Percentiles rank a stretch among this genome's conserved stretches.
These are phyloP conservation scores for Emydocephalus ijimae DNA, from an alignment of 2,113 vertebrate genomes.

Conservation along the genomic window DNA sequence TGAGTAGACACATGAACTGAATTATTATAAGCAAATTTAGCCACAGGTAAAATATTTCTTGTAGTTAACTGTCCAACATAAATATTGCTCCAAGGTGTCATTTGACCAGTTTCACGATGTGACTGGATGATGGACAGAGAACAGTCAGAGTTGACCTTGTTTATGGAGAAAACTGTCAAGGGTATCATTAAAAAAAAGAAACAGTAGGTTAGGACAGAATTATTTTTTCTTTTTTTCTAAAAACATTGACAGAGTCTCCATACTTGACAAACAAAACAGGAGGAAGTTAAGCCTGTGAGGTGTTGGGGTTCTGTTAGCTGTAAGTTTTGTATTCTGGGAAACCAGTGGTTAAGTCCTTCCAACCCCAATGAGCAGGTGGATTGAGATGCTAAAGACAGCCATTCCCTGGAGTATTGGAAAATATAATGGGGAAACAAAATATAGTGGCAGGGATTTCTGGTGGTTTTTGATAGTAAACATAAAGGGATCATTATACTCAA, in stretches of 20 bases:
- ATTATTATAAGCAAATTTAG: neutral
- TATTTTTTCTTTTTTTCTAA: neutral
- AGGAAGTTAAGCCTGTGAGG: neutral
- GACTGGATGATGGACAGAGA: neutral
- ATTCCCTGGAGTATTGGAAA: neutral
- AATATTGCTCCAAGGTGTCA: neutral
- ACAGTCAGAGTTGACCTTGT: neutral
- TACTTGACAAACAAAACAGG: neutral
- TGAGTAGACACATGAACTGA: neutral
- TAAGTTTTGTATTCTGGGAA: neutral
- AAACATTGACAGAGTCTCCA: neutral
- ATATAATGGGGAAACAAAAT: neutral
- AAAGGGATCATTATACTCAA: neutral
- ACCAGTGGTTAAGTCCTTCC: neutral
- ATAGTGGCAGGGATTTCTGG: neutral
- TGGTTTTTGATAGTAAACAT: neutral
- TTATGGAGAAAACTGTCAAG: neutral
- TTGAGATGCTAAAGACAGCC: neutral
- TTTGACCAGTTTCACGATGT: neutral
- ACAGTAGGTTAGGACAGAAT: neutral
- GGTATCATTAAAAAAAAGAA: neutral
- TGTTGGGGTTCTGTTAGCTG: neutral
- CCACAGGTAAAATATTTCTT: neutral
- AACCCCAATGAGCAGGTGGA: neutral
- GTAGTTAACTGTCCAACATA: neutral